These are phyloP conservation scores for Rhagologus leucostigma DNA, from an alignment of 2,113 vertebrate genomes.

Conservation along the genomic window DNA sequence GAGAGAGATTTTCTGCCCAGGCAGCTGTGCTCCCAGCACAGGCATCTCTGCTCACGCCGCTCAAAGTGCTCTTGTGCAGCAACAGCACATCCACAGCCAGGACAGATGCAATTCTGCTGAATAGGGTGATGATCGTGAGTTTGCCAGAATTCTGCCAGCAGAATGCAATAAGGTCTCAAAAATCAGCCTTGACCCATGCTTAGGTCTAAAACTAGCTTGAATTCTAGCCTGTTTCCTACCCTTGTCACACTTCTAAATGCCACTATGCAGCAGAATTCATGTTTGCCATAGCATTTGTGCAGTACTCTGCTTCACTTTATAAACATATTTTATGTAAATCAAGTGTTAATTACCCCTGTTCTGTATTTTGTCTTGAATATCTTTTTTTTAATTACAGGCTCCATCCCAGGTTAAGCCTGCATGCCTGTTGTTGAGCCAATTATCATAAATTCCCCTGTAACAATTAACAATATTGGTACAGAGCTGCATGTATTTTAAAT, in stretches of 20 bases:
- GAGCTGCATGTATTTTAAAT: constrained; percentile 89
- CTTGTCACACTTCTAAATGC: not conserved
- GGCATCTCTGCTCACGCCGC: not conserved
- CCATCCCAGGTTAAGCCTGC: constrained; percentile 71
- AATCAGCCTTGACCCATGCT: not conserved
- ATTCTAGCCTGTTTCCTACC: not conserved
- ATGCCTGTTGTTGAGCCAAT: constrained; percentile 91
- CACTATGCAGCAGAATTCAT: accelerated
- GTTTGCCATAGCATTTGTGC: not conserved
- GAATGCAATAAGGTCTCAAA: not conserved
- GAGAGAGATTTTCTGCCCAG: not conserved
- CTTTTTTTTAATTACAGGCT: constrained; percentile 83
- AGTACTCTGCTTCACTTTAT: constrained; percentile 2
- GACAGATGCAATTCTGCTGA: not conserved
- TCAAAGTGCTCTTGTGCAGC: not conserved
- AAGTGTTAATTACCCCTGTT: constrained; percentile 79
- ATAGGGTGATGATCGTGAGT: accelerated
- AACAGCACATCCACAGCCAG: not conserved
- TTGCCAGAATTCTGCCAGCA: not conserved
- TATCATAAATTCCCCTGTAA: constrained; percentile 97
- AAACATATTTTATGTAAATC: constrained; percentile 79
- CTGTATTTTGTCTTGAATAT: constrained; percentile 75
- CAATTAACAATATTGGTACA: constrained; percentile 94
- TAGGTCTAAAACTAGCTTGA: not conserved
- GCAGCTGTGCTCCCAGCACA: not conserved